Percentiles rank a stretch among this genome's conserved stretches.
These are phyloP conservation scores for Drosophila nigrodunni DNA, from an alignment of 1,140 invertebrate genomes.

Conservation along the genomic window DNA sequence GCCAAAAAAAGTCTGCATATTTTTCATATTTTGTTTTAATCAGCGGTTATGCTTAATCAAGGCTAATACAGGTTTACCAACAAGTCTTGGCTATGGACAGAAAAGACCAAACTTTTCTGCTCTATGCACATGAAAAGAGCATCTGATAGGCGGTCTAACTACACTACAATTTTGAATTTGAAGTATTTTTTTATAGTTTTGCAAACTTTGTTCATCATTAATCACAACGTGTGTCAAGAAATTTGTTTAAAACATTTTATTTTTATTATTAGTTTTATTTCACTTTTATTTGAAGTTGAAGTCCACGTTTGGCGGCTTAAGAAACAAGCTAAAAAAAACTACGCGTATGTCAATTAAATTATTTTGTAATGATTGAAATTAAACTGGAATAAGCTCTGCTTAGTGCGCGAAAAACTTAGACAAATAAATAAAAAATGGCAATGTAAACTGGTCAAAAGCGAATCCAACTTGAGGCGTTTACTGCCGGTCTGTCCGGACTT, in stretches of 20 bases:
- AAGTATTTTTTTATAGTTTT: slow-evolving; percentile 1
- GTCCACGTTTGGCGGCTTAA: not conserved
- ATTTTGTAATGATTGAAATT: slow-evolving; percentile 25
- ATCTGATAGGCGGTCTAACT: too few relatives aligned
- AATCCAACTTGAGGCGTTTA: slow-evolving; percentile 19
- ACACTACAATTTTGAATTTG: too few relatives aligned
- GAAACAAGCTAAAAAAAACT: not conserved
- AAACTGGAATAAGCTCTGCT: slow-evolving; percentile 23
- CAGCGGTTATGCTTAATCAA: too few relatives aligned
- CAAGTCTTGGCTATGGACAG: too few relatives aligned
- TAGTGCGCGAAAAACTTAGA: slow-evolving; percentile 3
- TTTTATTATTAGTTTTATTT: not conserved
- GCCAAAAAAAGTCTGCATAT: too few relatives aligned
- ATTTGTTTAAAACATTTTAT: not conserved
- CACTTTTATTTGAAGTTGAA: not conserved
- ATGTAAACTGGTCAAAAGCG: slow-evolving; percentile 16
- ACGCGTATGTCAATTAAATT: slow-evolving; percentile 1
- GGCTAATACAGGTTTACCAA: too few relatives aligned
- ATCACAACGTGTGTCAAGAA: not conserved
- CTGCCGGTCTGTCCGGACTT: slow-evolving; percentile 15
- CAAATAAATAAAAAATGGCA: not conserved
- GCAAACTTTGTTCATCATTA: slow-evolving; percentile 6
- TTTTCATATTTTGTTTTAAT: too few relatives aligned
- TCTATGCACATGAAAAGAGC: too few relatives aligned
- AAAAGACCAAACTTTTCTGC: too few relatives aligned